Percentiles rank a stretch among this genome's conserved stretches.
These are phyloP conservation scores for Synanthedon myopaeformis DNA, from an alignment of 2,888 invertebrate species.

Conservation along the genomic window DNA sequence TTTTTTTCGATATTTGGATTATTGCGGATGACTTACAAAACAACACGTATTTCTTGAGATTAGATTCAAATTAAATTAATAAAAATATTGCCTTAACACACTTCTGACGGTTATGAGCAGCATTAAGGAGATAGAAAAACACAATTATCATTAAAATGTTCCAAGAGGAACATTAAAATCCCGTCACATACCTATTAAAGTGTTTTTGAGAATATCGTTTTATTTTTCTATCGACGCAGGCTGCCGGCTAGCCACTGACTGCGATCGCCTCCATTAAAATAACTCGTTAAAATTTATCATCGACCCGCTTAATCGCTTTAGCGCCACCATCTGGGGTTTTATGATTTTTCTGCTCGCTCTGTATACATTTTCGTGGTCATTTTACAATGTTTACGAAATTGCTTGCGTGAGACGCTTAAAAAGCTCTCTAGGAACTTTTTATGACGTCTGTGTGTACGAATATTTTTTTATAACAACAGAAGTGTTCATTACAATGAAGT, in stretches of 20 bases:
- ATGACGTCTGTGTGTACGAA: constrained; percentile 12
- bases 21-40: too few species aligned
- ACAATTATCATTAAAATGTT: constrained; percentile 22
- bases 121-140: background rate
- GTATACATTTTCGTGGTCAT: constrained; percentile 60
- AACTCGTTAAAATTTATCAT: constrained; percentile 72
- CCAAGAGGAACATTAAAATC: constrained; percentile 23
- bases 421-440: constrained; percentile 22
- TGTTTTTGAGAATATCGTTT: constrained; percentile 55
- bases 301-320: constrained; percentile 70
- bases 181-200: constrained; percentile 39
- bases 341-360: constrained; percentile 68
- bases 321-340: constrained; percentile 70
- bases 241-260: constrained; percentile 63
- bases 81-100: too few species aligned
- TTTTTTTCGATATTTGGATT: too few species aligned
- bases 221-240: constrained; percentile 65
- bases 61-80: too few species aligned
- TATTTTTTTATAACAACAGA: constrained; percentile 1
- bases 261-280: constrained; percentile 70
- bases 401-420: constrained; percentile 43
- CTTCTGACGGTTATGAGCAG: too few species aligned
- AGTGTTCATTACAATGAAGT: constrained; percentile 3
- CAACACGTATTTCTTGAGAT: too few species aligned
- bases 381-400: constrained; percentile 59